Conservation (phyloP, 1,140 invertebrate species). For the Leptonema lineaticorne region DNA sequence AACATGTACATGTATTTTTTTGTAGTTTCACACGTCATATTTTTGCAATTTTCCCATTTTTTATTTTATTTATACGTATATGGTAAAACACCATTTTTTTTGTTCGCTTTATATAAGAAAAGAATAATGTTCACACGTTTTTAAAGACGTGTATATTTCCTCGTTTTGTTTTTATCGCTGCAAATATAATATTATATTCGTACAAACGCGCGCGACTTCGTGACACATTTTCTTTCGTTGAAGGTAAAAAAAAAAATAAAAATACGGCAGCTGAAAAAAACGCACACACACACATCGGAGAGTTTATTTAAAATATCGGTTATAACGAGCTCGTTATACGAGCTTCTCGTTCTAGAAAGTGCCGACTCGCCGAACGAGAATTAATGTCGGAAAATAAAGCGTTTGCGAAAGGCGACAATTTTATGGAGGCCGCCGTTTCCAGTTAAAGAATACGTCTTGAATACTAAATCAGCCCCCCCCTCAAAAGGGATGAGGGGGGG, state of each 20-base stretch:
- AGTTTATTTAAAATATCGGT: no score
- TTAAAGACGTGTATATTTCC: background rate
- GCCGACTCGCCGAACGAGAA: background rate
- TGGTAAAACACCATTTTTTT: no score
- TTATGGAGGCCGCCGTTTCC: background rate
- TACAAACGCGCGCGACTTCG: background rate
- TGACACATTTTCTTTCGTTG: background rate
- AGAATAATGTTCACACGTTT: constrained; percentile 10
- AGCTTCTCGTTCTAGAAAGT: background rate
- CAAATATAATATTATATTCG: background rate
- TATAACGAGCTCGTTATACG: background rate
- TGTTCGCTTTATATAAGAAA: background rate
- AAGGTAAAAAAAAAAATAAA: no score
- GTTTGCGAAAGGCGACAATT: background rate
- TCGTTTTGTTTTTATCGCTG: background rate
- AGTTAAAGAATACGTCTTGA: background rate
- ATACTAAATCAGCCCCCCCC: constrained; percentile 7
- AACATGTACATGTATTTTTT: background rate
- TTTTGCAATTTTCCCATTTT: background rate
- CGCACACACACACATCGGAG: no score
- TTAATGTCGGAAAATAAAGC: background rate
- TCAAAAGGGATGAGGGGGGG: no score
- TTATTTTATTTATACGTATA: no score
- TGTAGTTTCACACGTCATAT: no score
- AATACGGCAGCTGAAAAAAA: no score